These are phyloP conservation scores for Mythimna loreyi DNA, from an alignment of 2,888 invertebrate genomes.

Conservation along the genomic window DNA sequence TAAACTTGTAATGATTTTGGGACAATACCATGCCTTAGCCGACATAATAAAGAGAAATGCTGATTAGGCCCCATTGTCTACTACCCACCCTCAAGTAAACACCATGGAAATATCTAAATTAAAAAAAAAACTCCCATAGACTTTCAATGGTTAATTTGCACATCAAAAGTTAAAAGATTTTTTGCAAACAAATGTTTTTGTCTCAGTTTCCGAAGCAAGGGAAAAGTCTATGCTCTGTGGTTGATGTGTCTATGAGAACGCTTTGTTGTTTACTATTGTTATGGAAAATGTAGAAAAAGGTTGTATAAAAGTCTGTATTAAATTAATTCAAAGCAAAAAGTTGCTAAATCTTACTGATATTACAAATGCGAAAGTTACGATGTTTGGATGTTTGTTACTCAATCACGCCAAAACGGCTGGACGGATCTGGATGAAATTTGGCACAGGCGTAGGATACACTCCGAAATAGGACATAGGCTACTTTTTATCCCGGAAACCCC, in stretches of 20 bases:
- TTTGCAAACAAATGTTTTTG: conserved; percentile 49
- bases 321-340: not conserved
- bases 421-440: too few species aligned
- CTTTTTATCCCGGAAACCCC: too few species aligned
- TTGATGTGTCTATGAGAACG: conserved; percentile 35
- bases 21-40: conserved; percentile 31
- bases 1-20: conserved; percentile 58
- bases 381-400: too few species aligned
- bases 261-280: conserved; percentile 22
- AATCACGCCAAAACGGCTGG: too few species aligned
- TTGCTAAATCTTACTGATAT: too few species aligned
- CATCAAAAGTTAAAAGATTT: conserved; percentile 60
- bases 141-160: conserved; percentile 62
- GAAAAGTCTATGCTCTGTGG: conserved; percentile 8
- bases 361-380: too few species aligned
- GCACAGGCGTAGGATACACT: too few species aligned
- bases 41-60: conserved; percentile 52
- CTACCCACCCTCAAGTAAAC: conserved; percentile 42
- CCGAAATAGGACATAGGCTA: too few species aligned
- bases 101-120: conserved; percentile 49
- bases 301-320: not conserved
- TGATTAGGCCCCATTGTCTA: conserved; percentile 59
- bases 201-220: conserved; percentile 31
- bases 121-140: conserved; percentile 41
- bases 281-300: conserved; percentile 2